Evolutionary conservation across 2,888 invertebrate species (phyloP), one percentile per base, ranked within the genome.

Genomic region (Lucinisca nassula): DNA sequence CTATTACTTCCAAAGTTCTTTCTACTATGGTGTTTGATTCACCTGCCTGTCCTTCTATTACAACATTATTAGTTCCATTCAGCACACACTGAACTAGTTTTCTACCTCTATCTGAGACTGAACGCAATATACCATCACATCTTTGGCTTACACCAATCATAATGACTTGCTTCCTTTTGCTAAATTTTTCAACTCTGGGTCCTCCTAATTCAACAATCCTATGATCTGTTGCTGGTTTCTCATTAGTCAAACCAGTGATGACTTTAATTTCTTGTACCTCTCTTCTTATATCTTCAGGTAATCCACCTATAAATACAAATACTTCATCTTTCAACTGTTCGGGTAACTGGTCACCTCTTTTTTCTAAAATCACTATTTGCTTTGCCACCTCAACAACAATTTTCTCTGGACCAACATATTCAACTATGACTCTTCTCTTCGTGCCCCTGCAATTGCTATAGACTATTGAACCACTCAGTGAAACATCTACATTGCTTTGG

Each of bases 371-470:
- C 0, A 86, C 77, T 14, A 85, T 77, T 40, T 79, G 70, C 30
- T 75, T 88, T 2, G 79, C 79, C 40, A 90, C 74, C n/a, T 88
- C 86, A 27, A 88, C 17, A 45, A 86, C 84, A 17, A 86, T 84
- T 45, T n/a, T 70, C 32, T 82, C 58, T 17, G 61, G 72, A 30
- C 86, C 85, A 35, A 84, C 40, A 78, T 85, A 90, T 32, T 73
- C 74, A 37, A 90, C 58, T 10, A 85, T 79, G 3, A 88, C 67
- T 55, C 67, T 74, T 27, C 49, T 55, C 35, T 72, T 38, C 35
- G 35, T 55, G n/a, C 67, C 17, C 0, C 21, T 14, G 74, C 90
- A 90, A 30, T 77, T 67, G n/a, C 79, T 78, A 27, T 83, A 77
- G 0, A 90, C 45, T 17, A 70, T 78, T 51, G 87, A 72, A 3